Conservation (phyloP, 2,888 invertebrate species). For the Boloria selene region DNA sequence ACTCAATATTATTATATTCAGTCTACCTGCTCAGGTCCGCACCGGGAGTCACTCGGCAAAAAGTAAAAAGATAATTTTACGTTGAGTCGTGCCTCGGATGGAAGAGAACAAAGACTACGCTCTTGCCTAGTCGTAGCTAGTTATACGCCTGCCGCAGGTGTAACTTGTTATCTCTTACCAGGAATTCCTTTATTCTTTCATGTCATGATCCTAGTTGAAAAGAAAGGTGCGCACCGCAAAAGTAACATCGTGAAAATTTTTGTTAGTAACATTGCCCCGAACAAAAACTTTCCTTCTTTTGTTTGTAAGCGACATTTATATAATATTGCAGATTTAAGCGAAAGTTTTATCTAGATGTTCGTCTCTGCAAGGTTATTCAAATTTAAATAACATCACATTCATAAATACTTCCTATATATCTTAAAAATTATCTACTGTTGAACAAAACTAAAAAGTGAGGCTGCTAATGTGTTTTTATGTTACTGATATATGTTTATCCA, state of each 20-base stretch:
- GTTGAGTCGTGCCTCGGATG: slow-evolving; percentile 65
- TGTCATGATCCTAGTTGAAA: slow-evolving; percentile 53
- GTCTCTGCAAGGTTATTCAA: too few relatives aligned
- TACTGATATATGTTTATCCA: slow-evolving; percentile 20
- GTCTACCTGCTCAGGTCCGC: slow-evolving; percentile 71
- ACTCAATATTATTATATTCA: slow-evolving; percentile 63
- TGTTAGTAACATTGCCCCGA: slow-evolving; percentile 23
- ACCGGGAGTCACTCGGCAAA: slow-evolving; percentile 69
- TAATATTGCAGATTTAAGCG: slow-evolving; percentile 1
- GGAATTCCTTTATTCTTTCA: slow-evolving; percentile 66
- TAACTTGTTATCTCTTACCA: slow-evolving; percentile 72
- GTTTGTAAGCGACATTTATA: slow-evolving; percentile 4
- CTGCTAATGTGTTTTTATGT: slow-evolving; percentile 7
- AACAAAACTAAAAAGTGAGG: neutral
- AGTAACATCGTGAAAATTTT: slow-evolving; percentile 44
- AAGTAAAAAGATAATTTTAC: slow-evolving; percentile 78
- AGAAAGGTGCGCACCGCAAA: slow-evolving; percentile 58
- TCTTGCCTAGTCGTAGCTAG: slow-evolving; percentile 74
- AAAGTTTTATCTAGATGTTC: too few relatives aligned
- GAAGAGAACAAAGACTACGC: slow-evolving; percentile 75
- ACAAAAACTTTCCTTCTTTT: slow-evolving; percentile 11
- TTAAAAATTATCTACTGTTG: slow-evolving; percentile 1
- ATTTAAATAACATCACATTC: too few relatives aligned
- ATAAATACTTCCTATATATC: neutral
- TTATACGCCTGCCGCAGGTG: slow-evolving; percentile 69